Conservation (phyloP, 2,888 invertebrate genomes). For the Euzetes globulus region DNA sequence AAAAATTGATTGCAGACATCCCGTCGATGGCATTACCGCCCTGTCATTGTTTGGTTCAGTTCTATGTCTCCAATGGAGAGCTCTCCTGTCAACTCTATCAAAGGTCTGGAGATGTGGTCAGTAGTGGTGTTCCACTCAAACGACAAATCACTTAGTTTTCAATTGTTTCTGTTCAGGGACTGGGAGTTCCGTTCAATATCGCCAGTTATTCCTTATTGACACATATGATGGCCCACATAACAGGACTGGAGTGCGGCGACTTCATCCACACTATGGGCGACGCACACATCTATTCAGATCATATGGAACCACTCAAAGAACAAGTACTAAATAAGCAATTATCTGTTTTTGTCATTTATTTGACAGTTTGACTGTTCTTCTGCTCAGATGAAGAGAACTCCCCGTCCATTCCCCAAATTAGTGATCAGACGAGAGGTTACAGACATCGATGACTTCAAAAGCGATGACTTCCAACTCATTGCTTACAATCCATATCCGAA, state of each 20-base stretch:
- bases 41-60: conserved; percentile 90
- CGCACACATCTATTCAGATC: conserved; percentile 87
- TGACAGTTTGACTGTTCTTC: conserved; percentile 10
- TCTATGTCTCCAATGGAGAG: conserved; percentile 72
- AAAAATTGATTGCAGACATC: conserved; percentile 54
- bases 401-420: conserved; percentile 73
- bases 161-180: conserved; percentile 47
- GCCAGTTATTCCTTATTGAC: conserved; percentile 91
- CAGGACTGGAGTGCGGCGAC: conserved; percentile 83
- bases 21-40: conserved; percentile 91
- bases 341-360: neutral
- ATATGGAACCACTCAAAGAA: conserved; percentile 69
- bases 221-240: conserved; percentile 90
- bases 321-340: conserved; percentile 55
- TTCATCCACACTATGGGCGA: conserved; percentile 92
- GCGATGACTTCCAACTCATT: conserved; percentile 74
- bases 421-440: conserved; percentile 61
- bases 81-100: conserved; percentile 90
- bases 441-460: conserved; percentile 73
- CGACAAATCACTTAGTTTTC: conserved; percentile 19
- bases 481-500: conserved; percentile 80
- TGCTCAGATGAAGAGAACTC: conserved; percentile 59
- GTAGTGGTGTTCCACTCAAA: neutral
- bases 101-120: conserved; percentile 82
- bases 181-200: conserved; percentile 98